Conservation (phyloP, 2,888 invertebrate species). For the Aleiodes testaceus region DNA sequence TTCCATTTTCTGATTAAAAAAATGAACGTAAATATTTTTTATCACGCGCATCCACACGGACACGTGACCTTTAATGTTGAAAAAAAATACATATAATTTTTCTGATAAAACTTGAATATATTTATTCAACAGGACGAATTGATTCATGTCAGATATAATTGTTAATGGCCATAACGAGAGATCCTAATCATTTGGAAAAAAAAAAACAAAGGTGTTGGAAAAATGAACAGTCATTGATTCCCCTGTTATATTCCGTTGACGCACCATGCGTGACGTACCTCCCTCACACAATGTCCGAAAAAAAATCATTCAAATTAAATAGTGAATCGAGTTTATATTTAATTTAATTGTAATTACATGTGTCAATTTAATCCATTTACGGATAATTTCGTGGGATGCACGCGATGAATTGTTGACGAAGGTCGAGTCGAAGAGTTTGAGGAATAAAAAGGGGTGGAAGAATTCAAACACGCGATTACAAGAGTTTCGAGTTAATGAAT, state of each 20-base stretch:
- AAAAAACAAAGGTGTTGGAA: background rate
- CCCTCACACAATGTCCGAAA: background rate
- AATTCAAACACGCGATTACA: too few species aligned
- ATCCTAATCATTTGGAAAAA: background rate
- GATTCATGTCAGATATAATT: constrained; percentile 16
- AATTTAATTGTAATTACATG: background rate
- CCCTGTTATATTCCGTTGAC: background rate
- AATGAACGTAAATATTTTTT: background rate
- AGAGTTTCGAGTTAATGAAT: too few species aligned
- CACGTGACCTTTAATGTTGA: constrained; percentile 1
- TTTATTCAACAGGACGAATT: constrained; percentile 12
- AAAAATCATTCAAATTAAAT: constrained; percentile 8
- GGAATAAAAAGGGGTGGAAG: too few species aligned
- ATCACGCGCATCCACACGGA: background rate
- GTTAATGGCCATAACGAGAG: background rate
- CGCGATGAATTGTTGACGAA: constrained; percentile 48
- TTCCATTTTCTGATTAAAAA: background rate
- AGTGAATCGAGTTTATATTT: background rate
- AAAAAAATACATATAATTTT: background rate
- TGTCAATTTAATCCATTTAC: background rate
- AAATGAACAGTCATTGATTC: constrained; percentile 12
- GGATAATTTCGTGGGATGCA: background rate
- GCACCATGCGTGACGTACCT: background rate
- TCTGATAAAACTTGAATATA: background rate
- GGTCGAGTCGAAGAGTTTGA: constrained; percentile 31